These are phyloP conservation scores for Oriolus oriolus DNA, from an alignment of 2,113 vertebrate genomes.

Conservation along the genomic window DNA sequence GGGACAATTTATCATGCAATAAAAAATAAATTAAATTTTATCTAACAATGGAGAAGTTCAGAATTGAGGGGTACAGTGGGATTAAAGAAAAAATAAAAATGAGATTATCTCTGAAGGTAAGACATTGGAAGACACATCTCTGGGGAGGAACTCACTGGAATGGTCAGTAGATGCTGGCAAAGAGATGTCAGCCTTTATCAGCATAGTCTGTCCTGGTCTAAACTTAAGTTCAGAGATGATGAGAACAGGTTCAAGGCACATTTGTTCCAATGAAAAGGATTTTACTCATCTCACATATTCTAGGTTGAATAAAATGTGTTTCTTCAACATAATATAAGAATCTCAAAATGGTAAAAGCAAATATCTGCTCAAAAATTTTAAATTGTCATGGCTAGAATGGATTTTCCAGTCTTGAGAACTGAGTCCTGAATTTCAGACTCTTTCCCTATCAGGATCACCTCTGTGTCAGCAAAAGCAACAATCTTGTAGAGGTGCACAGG, in stretches of 20 bases:
- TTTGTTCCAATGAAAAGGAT: neutral
- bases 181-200: neutral
- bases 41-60: neutral
- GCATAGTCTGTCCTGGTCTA: neutral
- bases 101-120: neutral
- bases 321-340: neutral
- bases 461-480: neutral
- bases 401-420: neutral
- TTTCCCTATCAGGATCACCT: neutral
- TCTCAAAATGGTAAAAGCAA: neutral
- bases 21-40: neutral
- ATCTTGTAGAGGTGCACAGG: neutral
- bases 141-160: neutral
- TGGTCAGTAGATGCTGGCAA: neutral
- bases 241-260: neutral
- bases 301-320: neutral
- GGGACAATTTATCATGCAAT: neutral
- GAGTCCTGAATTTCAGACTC: neutral
- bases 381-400: neutral
- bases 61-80: neutral
- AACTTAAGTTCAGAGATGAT: neutral
- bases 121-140: neutral
- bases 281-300: neutral
- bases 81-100: neutral
- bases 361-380: neutral